Percentiles rank a stretch among this genome's conserved stretches.
phyloP scores from a whole-genome alignment of 2,888 invertebrate species.

The Ichneumoninae sp. region DNA sequence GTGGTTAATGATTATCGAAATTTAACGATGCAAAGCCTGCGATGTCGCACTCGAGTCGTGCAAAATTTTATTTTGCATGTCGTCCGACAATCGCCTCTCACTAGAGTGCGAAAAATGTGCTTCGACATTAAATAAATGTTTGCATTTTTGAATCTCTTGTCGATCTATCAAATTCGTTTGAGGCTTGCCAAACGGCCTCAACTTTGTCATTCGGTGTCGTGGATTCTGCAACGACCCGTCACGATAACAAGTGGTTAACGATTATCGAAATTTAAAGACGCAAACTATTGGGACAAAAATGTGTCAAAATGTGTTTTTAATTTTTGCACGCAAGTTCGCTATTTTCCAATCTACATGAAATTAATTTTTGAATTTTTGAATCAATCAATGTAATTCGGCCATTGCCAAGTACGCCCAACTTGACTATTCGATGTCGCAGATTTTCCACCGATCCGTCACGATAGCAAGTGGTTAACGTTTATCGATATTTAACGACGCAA shows the following conservation, averaged over 20 bases:
- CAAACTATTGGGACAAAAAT: background rate
- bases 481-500: slow-evolving; percentile 18
- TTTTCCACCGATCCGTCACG: background rate
- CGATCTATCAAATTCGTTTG: slow-evolving; percentile 46
- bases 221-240: background rate
- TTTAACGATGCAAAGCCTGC: background rate
- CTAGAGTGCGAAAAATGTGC: background rate
- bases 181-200: slow-evolving; percentile 57
- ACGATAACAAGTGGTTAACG: slow-evolving; percentile 12
- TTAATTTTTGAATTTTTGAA: background rate
- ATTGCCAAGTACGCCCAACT: slow-evolving; percentile 59
- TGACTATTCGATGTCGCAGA: slow-evolving; percentile 42
- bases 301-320: too few species aligned
- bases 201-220: slow-evolving; percentile 49
- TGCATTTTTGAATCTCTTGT: background rate
- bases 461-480: slow-evolving; percentile 21
- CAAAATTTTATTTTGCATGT: background rate
- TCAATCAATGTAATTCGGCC: slow-evolving; percentile 47
- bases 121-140: background rate
- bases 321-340: too few species aligned
- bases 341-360: too few species aligned
- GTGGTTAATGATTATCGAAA: slow-evolving; percentile 49
- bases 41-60: slow-evolving; percentile 11
- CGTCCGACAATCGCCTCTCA: slow-evolving; percentile 43
- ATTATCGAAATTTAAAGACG: slow-evolving; percentile 28